Evolutionary conservation across 2,797 vertebrate species (phyloP), one percentile per base, ranked within the genome.

Genomic region (Xyrichtys novacula): DNA sequence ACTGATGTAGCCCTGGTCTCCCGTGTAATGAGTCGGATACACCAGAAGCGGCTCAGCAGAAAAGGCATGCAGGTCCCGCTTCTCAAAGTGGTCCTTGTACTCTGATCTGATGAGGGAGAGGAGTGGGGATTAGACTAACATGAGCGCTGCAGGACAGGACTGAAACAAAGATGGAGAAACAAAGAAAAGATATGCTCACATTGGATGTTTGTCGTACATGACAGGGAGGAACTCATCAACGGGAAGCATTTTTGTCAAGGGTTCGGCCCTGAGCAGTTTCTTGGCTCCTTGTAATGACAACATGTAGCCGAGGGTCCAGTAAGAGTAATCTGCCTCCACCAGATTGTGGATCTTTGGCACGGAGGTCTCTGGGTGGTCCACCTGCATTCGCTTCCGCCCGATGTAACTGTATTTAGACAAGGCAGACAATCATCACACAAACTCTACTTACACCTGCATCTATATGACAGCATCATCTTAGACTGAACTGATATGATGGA

Each of bases 211-310:
- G 87, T 97, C 82, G 64, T 95, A 98, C 96, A 98, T 97, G 78
- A 96, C 88, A 0, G 96, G 96, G 64, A 98, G 95, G 68, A 97
- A 98, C 81, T 98, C 96, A 0, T 98, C 96, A 0, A 97, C 96
- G 0, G 96, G 96, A 54, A 98, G 83, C 91, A 97, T 95, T 78
- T 93, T 96, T 22, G 25, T 74, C 28, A 98, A 90, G 0, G 96
- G 96, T 47, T 93, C 72, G 0, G 95, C 96, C 0, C 74, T 72
- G 22, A 98, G 89, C 42, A 98, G 95, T 82, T 97, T 98, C 77
- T 52, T 89, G 10, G 96, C 96, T 17, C 96, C 96, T 71, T 93
- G 94, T 47, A 96, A 80, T 0, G 96, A 96, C 80, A 98, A 81
- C 74, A 95, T 93, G 38, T 98, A 98, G 39, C 93, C 96, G 16